phyloP scores from a whole-genome alignment of 2,888 invertebrate species.

The Elegia similella region DNA sequence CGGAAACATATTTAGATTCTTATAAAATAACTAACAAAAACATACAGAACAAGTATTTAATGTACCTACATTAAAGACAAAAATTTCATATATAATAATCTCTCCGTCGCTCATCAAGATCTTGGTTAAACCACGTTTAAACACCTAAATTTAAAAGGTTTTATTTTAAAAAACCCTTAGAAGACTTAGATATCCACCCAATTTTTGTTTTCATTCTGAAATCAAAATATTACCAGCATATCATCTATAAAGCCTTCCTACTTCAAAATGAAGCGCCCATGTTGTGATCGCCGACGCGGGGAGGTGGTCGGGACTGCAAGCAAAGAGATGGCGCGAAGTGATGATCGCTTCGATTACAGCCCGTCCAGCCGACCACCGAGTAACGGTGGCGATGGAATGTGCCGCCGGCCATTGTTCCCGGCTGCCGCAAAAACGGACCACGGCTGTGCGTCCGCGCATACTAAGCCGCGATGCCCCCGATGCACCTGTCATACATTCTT shows the following conservation, averaged over 20 bases:
- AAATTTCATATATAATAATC: too few relatives aligned
- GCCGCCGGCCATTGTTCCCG: constrained; percentile 67
- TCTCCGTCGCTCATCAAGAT: neutral
- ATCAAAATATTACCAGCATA: neutral
- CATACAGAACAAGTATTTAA: neutral
- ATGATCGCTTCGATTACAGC: constrained; percentile 54
- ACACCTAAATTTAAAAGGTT: too few relatives aligned
- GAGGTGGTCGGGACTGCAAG: neutral
- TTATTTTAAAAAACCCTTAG: too few relatives aligned
- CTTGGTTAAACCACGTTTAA: too few relatives aligned
- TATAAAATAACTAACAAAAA: neutral
- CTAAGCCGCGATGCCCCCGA: constrained; percentile 43
- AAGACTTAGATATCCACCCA: too few relatives aligned
- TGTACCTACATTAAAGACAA: neutral
- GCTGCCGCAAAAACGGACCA: constrained; percentile 62
- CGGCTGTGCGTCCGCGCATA: constrained; percentile 51
- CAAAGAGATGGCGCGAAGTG: constrained; percentile 10
- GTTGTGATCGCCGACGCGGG: neutral
- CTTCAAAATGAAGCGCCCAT: neutral
- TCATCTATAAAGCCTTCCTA: neutral
- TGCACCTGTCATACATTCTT: constrained; percentile 45
- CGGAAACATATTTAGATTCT: neutral
- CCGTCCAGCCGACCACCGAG: constrained; percentile 33
- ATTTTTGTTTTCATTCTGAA: too few relatives aligned
- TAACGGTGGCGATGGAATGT: constrained; percentile 76